These are phyloP conservation scores for Amyelois transitella DNA, from an alignment of 1,140 invertebrate species.

Conservation along the genomic window DNA sequence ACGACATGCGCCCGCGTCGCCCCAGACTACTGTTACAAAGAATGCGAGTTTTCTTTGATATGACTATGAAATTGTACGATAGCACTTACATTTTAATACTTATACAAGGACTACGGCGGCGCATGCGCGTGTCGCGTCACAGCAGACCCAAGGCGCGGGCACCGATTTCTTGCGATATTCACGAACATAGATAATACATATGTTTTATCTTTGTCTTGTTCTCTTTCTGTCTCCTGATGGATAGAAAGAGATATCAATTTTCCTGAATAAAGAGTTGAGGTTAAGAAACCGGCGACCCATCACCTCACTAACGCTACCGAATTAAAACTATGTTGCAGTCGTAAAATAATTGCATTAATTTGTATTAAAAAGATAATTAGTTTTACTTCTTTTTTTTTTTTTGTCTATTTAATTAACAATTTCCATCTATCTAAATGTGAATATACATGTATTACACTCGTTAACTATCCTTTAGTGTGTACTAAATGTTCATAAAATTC, in stretches of 20 bases:
- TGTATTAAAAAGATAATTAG: slow-evolving; percentile 14
- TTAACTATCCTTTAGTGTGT: slow-evolving; percentile 46
- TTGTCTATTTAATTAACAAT: slow-evolving; percentile 37
- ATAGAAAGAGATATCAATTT: too few species aligned
- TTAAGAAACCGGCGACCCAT: not conserved
- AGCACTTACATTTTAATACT: slow-evolving; percentile 12
- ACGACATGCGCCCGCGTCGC: not conserved
- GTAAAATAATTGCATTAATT: slow-evolving; percentile 32
- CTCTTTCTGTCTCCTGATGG: too few species aligned
- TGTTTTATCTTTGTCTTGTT: too few species aligned
- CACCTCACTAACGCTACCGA: not conserved
- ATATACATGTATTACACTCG: slow-evolving; percentile 45
- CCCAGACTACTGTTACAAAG: not conserved
- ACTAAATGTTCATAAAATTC: slow-evolving; percentile 51
- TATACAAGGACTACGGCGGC: not conserved
- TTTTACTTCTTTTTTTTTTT: too few species aligned
- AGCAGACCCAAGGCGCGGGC: too few species aligned
- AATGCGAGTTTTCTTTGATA: not conserved
- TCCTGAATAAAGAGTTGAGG: too few species aligned
- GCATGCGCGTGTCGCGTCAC: too few species aligned
- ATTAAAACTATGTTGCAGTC: slow-evolving; percentile 19
- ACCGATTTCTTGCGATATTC: too few species aligned
- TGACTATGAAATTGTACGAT: slow-evolving; percentile 34
- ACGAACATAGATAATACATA: too few species aligned
- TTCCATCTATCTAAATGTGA: slow-evolving; percentile 55